Base-by-base conservation (phyloP, 2,888 invertebrate species). In the Sturmia bella region DNA sequence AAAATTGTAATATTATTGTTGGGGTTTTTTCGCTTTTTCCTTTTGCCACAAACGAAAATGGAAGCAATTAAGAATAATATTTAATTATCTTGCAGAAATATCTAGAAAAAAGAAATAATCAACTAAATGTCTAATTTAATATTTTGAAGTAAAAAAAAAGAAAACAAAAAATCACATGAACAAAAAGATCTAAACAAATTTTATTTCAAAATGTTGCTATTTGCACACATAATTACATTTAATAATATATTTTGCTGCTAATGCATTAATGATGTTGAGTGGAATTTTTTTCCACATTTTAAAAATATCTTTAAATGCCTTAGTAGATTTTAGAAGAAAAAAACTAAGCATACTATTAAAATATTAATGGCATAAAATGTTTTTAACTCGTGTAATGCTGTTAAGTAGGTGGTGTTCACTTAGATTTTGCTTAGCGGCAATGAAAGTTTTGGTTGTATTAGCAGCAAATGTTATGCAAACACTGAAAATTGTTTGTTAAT, bases 41-140 rank as follows among this genome's bases (percentile, higher is more conserved):
- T 24, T 45, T 45, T 45, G 50, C 41, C 15, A 11, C 15, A 59
- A 70, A 74, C 57, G 48, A 78, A 82, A 78, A 66, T 78, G 64
- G 54, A 75, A 66, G 82, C 82, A 82, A 82, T 82, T 82, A 82
- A 82, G 69, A 78, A 78, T 50, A 56, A 82, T 78, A 70, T 82
- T 78, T 82, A 78, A 78, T 82, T 82, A 82, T 78, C 82, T 77
- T 45, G 43, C 17, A 59, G 59, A 63, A 59, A 66, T 64, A 78
- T 77, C 77, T 70, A 52, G 19, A 45, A 54, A 59, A 70, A 56
- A 37, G 17, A 32, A 27, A 59, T 52, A 64, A 24, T 45, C n/a
- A 39, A 43, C 57, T 39, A 52, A 59, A 73, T 59, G 72, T 66
- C 78, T 78, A 66, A 78, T 66, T 72, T 72, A 50, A 41, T 50